phyloP scores from a whole-genome alignment of 2,888 invertebrate genomes.

The Tipula vernalis region DNA sequence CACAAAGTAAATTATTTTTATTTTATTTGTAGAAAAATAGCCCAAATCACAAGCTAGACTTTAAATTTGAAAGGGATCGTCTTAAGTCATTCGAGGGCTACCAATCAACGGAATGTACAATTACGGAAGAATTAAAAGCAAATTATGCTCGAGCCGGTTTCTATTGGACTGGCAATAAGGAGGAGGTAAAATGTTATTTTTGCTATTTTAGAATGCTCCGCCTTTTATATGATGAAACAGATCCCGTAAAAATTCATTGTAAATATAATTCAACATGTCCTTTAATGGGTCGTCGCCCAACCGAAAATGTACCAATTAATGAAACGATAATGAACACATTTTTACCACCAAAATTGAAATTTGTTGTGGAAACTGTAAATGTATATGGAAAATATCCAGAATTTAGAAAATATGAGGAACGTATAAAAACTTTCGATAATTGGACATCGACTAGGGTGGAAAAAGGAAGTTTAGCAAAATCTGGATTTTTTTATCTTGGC shows the following conservation, averaged over 20 bases:
- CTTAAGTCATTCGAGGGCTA: neutral
- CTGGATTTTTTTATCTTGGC: neutral
- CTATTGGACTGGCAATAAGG: conserved; percentile 60
- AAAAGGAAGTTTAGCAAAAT: neutral
- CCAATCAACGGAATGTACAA: neutral
- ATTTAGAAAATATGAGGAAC: neutral
- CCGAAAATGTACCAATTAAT: neutral
- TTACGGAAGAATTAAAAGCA: neutral
- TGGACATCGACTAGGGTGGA: neutral
- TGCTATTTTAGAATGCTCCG: conserved; percentile 57
- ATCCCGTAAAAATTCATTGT: neutral
- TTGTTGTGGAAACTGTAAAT: neutral
- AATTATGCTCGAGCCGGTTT: conserved; percentile 63
- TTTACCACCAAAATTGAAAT: neutral
- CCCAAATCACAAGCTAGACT: neutral
- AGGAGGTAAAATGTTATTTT: conserved; percentile 70
- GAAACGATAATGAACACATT: neutral
- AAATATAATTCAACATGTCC: neutral
- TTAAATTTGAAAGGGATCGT: neutral
- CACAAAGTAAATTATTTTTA: no score
- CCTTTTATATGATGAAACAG: neutral
- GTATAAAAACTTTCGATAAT: neutral
- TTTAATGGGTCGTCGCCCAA: neutral
- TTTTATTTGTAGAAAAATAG: neutral
- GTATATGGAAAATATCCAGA: neutral